Evolutionary conservation across 2,888 invertebrate genomes (phyloP), one percentile per base, ranked within the genome.

Genomic region (Eledone cirrhosa): DNA sequence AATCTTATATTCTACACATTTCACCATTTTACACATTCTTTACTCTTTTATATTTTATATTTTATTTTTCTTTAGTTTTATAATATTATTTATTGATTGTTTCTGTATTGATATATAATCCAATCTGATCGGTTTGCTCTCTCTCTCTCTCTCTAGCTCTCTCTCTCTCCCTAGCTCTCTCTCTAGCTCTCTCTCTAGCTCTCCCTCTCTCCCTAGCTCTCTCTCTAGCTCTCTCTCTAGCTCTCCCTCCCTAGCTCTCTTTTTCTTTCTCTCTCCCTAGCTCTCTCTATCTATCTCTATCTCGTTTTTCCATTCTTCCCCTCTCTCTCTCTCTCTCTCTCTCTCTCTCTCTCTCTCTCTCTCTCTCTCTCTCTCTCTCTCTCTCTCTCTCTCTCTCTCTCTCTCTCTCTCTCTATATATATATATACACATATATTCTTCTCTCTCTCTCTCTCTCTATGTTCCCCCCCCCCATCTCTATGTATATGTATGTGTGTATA

Each of bases 211-310:
- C 59, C n/a, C 11, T 63, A 41, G 0, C 19, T 29, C 72, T 77
- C 53, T 77, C 48, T 48, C 48, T 47, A 41, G 33, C 48, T 78
- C 76, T 24, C 2, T 24, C 77, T 72, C 53, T 79, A 76, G 65
- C 74, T 77, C 79, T 80, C 48, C 69, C 77, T 72, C 79, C 53
- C 80, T 77, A 63, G 77, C 69, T 79, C 77, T 77, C 79, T 63
- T 77, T 72, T 41, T 59, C 79, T 69, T 63, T 53, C 59, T 80
- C 53, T 59, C 31, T 72, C 65, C 67, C 75, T 79, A n/a, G n/a
- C 65, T 75, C 67, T 72, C 65, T n/a, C 41, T 67, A 29, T 59
- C 48, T 77, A 69, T 74, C 47, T 75, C 24, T 76, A 33, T 69
- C 53, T 72, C 19, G 59, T 33, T 31, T 47, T 47, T 29, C 53